phyloP scores from a whole-genome alignment of 2,113 vertebrate species.

The Natator depressus region DNA sequence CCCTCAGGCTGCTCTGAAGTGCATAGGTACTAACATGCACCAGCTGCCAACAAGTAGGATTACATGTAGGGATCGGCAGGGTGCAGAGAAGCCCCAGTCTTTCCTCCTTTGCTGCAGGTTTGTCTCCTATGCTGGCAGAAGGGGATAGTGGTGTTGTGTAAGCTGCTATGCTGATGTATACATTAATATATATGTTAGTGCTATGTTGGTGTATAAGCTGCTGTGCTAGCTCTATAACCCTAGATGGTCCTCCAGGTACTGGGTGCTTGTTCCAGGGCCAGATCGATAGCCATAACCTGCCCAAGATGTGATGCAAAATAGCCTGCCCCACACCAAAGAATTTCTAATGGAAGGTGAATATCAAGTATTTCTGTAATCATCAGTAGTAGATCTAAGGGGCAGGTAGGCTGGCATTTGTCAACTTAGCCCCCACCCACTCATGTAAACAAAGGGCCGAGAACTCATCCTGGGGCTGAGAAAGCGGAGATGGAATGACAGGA shows the following conservation, averaged over 20 bases:
- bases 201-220: no score
- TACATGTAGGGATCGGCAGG: accelerated
- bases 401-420: not conserved
- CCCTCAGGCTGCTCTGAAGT: not conserved
- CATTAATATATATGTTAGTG: no score
- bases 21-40: accelerated
- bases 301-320: not conserved
- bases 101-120: not conserved
- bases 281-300: not conserved
- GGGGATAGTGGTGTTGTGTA: not conserved
- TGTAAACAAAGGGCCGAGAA: not conserved
- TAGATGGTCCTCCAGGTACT: not conserved
- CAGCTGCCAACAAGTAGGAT: not conserved
- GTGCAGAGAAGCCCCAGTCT: accelerated
- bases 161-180: not conserved
- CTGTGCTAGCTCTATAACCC: not conserved
- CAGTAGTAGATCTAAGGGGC: not conserved
- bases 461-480: not conserved
- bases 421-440: not conserved
- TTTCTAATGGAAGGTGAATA: accelerated
- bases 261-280: not conserved
- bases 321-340: not conserved
- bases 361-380: not conserved
- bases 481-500: not conserved
- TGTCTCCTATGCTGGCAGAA: accelerated